phyloP scores from a whole-genome alignment of 2,888 invertebrate genomes.

The Blera fallax region DNA sequence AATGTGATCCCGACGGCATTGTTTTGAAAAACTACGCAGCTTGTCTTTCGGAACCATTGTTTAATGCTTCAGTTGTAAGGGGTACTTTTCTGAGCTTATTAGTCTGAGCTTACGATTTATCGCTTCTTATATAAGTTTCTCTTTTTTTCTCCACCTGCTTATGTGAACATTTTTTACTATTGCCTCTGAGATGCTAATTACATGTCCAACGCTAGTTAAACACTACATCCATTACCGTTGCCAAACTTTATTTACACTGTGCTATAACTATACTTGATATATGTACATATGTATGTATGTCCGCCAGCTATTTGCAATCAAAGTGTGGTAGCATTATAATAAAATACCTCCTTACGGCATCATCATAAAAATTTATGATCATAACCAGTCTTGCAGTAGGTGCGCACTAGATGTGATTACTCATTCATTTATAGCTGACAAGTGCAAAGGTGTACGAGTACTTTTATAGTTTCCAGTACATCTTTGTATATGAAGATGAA shows the following conservation, averaged over 20 bases:
- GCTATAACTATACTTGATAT: no score
- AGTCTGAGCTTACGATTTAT: background rate
- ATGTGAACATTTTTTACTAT: background rate
- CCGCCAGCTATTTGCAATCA: slow-evolving; percentile 27
- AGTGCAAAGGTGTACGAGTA: background rate
- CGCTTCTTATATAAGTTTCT: background rate
- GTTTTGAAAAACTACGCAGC: no score
- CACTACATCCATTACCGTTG: slow-evolving; percentile 15
- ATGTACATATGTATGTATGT: background rate
- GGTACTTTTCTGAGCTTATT: background rate
- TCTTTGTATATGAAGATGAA: slow-evolving; percentile 8
- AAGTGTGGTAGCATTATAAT: slow-evolving; percentile 51
- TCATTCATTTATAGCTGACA: slow-evolving; percentile 11
- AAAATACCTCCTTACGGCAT: slow-evolving; percentile 44
- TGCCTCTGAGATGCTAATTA: slow-evolving; percentile 2
- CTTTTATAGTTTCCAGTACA: background rate
- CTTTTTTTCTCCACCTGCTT: background rate
- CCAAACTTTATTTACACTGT: slow-evolving; percentile 20
- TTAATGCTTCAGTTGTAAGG: background rate
- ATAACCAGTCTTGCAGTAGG: slow-evolving; percentile 32
- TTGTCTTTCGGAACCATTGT: no score
- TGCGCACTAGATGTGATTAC: slow-evolving; percentile 36
- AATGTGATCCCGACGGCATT: no score
- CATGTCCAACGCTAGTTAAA: slow-evolving; percentile 5
- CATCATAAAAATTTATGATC: slow-evolving; percentile 50